These are phyloP conservation scores for Euschistus heros DNA, from an alignment of 1,140 invertebrate species.

Conservation along the genomic window DNA sequence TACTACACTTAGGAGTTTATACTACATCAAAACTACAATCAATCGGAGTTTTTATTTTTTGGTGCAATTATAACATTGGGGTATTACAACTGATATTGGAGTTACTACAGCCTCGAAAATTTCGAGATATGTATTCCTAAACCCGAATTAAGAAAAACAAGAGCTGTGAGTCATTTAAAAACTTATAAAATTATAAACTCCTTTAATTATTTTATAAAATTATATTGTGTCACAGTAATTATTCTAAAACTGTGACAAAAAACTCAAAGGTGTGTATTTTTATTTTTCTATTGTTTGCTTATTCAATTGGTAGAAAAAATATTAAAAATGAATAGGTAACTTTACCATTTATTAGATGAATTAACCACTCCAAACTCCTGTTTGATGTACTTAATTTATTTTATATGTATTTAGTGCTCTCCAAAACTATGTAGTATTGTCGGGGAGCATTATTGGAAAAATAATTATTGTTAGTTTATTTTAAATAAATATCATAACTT, in stretches of 20 bases:
- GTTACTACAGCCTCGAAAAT: constrained; percentile 2
- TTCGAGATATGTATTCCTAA: constrained; percentile 7
- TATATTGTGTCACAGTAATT: constrained; percentile 7
- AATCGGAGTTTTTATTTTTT: constrained; percentile 8
- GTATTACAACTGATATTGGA: neutral
- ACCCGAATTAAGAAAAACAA: constrained; percentile 3
- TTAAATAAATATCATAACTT: no score
- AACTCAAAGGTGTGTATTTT: neutral
- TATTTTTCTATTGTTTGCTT: constrained; percentile 9
- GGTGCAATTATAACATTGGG: constrained; percentile 7
- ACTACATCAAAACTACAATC: neutral
- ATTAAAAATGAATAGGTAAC: no score
- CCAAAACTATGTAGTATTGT: no score
- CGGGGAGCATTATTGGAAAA: no score
- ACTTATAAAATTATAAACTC: neutral
- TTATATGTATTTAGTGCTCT: neutral
- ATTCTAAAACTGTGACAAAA: constrained; percentile 9
- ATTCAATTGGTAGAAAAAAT: neutral
- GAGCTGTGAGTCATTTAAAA: constrained; percentile 9
- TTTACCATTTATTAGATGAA: no score
- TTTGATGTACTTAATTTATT: constrained; percentile 14
- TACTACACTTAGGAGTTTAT: neutral
- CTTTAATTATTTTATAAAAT: neutral
- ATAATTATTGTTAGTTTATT: no score
- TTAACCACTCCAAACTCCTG: constrained; percentile 10